phyloP scores from a whole-genome alignment of 2,797 vertebrate species.

The Nothura maculosa region DNA sequence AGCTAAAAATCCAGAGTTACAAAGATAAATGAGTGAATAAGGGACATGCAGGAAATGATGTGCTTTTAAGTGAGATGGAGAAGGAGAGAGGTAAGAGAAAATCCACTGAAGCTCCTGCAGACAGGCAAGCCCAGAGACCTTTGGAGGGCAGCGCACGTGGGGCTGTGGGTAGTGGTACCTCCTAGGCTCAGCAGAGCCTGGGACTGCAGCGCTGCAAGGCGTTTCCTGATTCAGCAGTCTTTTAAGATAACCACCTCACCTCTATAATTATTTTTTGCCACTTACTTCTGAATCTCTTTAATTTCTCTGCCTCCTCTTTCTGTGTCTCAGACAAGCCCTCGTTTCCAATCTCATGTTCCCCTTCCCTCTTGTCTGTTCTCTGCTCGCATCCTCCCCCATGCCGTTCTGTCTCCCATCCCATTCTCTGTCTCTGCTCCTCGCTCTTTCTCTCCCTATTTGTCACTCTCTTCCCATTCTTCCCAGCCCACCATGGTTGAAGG shows the following conservation, averaged over 20 bases:
- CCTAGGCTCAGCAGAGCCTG: not conserved
- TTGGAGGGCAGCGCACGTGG: accelerated
- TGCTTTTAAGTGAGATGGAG: not conserved
- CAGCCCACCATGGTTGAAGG: slow-evolving; percentile 62
- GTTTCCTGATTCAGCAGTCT: not conserved
- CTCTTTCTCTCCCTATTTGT: slow-evolving; percentile 45
- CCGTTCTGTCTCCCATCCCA: not conserved
- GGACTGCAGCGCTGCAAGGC: not conserved
- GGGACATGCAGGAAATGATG: not conserved
- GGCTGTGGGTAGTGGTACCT: not conserved
- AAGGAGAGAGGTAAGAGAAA: not conserved
- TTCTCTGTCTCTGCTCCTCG: not conserved
- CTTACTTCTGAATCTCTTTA: not conserved
- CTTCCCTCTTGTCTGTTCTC: not conserved
- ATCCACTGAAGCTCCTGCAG: not conserved
- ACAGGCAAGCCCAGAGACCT: not conserved
- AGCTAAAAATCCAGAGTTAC: not conserved
- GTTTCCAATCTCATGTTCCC: not conserved
- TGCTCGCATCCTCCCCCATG: not conserved
- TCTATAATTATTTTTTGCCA: not conserved
- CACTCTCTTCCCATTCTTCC: slow-evolving; percentile 32
- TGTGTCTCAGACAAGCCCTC: not conserved
- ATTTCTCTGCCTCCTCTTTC: not conserved
- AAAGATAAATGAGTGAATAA: not conserved
- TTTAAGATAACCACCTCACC: not conserved